Conservation (phyloP, 2,797 vertebrate species). For the Chrosomus eos region DNA sequence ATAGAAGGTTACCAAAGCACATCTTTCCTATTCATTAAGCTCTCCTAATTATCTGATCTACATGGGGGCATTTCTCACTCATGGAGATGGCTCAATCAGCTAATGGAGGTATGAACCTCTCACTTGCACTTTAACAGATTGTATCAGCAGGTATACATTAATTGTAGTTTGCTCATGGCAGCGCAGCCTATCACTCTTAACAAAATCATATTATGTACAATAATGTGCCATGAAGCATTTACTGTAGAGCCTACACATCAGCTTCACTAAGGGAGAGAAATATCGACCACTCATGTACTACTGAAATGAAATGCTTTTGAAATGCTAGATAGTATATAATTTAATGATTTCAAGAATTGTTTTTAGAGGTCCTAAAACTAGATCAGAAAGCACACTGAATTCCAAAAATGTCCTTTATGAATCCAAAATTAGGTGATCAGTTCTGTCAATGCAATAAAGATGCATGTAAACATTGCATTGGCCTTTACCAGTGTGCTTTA, state of each 20-base stretch:
- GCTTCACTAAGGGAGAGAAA: neutral
- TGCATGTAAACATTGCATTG: neutral
- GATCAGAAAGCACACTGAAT: neutral
- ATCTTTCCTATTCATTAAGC: slow-evolving; percentile 30
- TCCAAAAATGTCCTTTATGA: neutral
- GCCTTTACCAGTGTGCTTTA: neutral
- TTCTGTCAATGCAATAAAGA: neutral
- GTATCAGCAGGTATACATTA: neutral
- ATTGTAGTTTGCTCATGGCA: neutral
- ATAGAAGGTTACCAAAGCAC: slow-evolving; percentile 9
- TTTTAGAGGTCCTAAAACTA: neutral
- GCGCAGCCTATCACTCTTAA: neutral
- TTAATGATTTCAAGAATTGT: neutral
- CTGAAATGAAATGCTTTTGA: neutral
- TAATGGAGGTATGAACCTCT: neutral
- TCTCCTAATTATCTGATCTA: slow-evolving; percentile 39
- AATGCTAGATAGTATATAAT: too few relatives aligned
- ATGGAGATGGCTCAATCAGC: slow-evolving; percentile 16
- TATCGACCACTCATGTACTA: neutral
- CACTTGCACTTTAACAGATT: neutral
- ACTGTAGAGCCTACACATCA: neutral
- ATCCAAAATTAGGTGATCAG: neutral
- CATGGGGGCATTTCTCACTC: slow-evolving; percentile 37
- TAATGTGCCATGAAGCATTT: neutral
- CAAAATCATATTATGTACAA: neutral